Conservation (phyloP, 2,888 invertebrate species). For the Cephalotes varians region DNA sequence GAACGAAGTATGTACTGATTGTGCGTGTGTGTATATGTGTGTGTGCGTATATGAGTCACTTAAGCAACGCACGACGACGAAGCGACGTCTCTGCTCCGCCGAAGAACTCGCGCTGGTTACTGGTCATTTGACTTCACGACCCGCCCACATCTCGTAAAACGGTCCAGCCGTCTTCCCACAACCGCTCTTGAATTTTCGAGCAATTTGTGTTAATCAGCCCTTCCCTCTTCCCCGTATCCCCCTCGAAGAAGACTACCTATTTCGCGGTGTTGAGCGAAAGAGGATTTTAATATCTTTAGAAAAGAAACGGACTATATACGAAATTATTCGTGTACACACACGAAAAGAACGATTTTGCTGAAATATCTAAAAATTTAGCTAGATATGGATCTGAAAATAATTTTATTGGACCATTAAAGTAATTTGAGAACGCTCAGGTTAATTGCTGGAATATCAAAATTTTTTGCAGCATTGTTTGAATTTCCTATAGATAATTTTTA, state of each 20-base stretch:
- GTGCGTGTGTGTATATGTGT: slow-evolving; percentile 14
- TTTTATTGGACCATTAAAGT: no score
- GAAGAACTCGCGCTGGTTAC: slow-evolving; percentile 60
- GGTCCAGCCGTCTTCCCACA: slow-evolving; percentile 57
- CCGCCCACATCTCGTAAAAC: slow-evolving; percentile 79
- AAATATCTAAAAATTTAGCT: no score
- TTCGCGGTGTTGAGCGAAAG: background rate
- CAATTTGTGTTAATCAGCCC: slow-evolving; percentile 68
- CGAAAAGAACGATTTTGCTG: no score
- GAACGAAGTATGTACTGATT: slow-evolving; percentile 13
- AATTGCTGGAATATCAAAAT: no score
- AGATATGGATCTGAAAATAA: no score
- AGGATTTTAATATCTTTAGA: slow-evolving; percentile 3
- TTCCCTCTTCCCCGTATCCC: background rate
- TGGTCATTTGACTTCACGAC: slow-evolving; percentile 80
- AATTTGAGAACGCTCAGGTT: no score
- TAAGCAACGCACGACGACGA: slow-evolving; percentile 37
- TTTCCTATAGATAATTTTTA: no score
- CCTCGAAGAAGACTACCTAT: slow-evolving; percentile 1
- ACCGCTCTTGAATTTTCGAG: slow-evolving; percentile 66
- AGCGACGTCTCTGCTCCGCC: slow-evolving; percentile 16
- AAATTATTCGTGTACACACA: background rate
- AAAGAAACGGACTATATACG: background rate
- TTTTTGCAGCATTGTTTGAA: no score
- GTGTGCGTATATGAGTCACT: slow-evolving; percentile 27